Evolutionary conservation across 1,140 invertebrate species (phyloP).

Genomic region (Cyrtorhinus lividipennis): DNA sequence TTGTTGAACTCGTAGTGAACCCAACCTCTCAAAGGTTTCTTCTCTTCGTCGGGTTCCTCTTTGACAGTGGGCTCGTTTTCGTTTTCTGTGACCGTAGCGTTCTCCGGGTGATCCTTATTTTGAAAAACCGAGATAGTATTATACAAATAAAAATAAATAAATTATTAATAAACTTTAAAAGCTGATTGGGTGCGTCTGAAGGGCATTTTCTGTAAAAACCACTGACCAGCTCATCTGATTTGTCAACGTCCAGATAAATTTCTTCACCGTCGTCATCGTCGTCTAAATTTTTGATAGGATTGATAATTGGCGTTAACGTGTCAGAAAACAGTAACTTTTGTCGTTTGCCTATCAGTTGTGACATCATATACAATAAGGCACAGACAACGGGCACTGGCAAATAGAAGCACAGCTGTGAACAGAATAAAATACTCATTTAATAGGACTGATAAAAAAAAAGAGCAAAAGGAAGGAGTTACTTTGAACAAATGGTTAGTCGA

Average conservation of each 20-base stretch:
- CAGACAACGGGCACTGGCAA: constrained; percentile 49
- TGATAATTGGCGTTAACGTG: constrained; percentile 10
- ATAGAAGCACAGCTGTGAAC: constrained; percentile 32
- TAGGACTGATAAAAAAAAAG: no score
- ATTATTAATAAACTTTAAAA: no score
- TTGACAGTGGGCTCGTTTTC: no score
- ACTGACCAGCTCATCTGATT: constrained; percentile 16
- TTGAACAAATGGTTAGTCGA: no score
- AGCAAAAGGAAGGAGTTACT: neutral
- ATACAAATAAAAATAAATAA: no score
- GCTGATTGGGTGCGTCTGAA: no score
- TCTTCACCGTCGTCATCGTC: constrained; percentile 31
- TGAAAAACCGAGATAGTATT: no score
- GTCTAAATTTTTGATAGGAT: constrained; percentile 16
- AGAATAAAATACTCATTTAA: neutral
- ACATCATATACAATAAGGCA: constrained; percentile 64
- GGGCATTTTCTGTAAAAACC: no score
- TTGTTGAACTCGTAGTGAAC: constrained; percentile 22
- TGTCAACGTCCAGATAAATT: constrained; percentile 28
- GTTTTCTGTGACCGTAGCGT: no score
- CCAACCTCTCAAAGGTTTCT: constrained; percentile 15
- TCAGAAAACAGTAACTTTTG: constrained; percentile 16
- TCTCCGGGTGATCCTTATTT: no score
- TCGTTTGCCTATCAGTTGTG: constrained; percentile 39
- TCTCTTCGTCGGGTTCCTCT: constrained; percentile 28